A percentile compares a stretch with the other conserved stretches of the same genome.
These are phyloP conservation scores for Oreochromis mossambicus DNA, from an alignment of 2,797 vertebrate species.

Conservation along the genomic window DNA sequence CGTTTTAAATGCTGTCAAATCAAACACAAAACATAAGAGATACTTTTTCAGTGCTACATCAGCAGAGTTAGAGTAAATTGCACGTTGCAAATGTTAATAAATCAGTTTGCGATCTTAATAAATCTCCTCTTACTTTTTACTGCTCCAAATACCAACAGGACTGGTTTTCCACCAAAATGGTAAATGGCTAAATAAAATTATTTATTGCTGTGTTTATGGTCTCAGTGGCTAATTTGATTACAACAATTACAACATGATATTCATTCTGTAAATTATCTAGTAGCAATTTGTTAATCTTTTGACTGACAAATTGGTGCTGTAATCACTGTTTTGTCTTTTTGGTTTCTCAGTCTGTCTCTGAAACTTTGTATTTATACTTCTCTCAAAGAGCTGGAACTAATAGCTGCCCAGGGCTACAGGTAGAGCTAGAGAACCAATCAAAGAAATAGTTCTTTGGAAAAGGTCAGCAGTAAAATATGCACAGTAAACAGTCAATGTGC, in stretches of 20 bases:
- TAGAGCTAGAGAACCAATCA: slow-evolving; percentile 5
- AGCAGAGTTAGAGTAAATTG: not conserved
- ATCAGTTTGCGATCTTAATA: not conserved
- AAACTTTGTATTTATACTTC: slow-evolving; percentile 12
- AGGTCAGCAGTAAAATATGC: slow-evolving; percentile 31
- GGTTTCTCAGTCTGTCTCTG: not conserved
- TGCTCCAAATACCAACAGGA: not conserved
- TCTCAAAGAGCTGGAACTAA: slow-evolving; percentile 22
- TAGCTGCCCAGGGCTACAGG: slow-evolving; percentile 3
- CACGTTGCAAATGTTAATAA: not conserved
- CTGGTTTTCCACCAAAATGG: not conserved
- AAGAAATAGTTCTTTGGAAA: slow-evolving; percentile 2
- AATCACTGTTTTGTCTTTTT: not conserved
- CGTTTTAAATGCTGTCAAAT: not conserved
- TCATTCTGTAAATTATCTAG: not conserved
- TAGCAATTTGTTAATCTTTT: not conserved
- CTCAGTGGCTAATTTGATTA: not conserved
- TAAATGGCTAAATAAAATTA: no score
- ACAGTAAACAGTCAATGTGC: slow-evolving; percentile 11
- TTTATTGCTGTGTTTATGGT: not conserved
- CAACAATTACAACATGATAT: not conserved
- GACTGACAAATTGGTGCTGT: not conserved
- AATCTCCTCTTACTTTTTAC: not conserved
- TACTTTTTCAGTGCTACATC: not conserved
- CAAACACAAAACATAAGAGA: not conserved